phyloP scores from a whole-genome alignment of 2,888 invertebrate genomes.

The Anoplius nigerrimus region DNA sequence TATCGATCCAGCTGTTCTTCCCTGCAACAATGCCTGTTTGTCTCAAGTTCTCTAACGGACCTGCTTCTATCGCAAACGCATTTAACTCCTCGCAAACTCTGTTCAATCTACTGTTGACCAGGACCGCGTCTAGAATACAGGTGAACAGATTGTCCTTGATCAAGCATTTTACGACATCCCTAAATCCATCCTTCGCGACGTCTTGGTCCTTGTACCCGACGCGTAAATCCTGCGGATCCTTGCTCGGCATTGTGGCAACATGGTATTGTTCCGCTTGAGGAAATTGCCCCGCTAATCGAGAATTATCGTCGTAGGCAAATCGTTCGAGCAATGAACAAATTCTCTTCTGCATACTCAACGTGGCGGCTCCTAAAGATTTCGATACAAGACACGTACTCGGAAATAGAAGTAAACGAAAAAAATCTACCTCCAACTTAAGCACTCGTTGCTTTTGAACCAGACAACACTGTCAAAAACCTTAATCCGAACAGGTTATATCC shows the following conservation, averaged over 20 bases:
- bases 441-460: not conserved
- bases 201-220: not conserved
- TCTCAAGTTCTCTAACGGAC: conserved; percentile 46
- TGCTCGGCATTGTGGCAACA: conserved; percentile 38
- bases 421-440: too few species aligned
- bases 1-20: conserved; percentile 53
- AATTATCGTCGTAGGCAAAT: conserved; percentile 48
- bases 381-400: conserved; percentile 45
- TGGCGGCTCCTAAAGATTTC: conserved; percentile 58
- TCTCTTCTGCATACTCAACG: conserved; percentile 57
- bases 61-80: conserved; percentile 46
- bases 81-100: conserved; percentile 57
- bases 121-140: conserved; percentile 59
- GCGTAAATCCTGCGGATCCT: conserved; percentile 21
- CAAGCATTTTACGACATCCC: conserved; percentile 48
- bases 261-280: conserved; percentile 50
- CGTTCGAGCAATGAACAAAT: conserved; percentile 54
- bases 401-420: too few species aligned
- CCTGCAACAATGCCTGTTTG: too few species aligned
- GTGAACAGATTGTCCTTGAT: conserved; percentile 54
- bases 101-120: conserved; percentile 57
- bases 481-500: too few species aligned
- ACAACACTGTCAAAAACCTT: conserved; percentile 4
- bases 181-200: conserved; percentile 27
- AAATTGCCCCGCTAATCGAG: conserved; percentile 28